A percentile compares a stretch with the other conserved stretches of the same genome.
phyloP scores from a whole-genome alignment of 2,113 vertebrate genomes.

The Gadus chalcogrammus region DNA sequence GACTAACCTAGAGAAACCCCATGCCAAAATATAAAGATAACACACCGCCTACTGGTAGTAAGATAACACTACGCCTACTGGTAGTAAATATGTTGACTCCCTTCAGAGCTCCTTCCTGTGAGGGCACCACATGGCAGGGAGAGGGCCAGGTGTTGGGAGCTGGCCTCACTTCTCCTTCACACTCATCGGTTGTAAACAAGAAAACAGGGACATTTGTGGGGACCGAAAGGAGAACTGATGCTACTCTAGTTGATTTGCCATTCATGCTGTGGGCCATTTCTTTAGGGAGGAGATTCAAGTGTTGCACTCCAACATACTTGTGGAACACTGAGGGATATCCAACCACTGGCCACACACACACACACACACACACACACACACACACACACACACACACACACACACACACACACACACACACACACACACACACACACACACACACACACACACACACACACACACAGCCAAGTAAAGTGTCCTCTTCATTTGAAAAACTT shows the following conservation, averaged over 20 bases:
- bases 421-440: slow-evolving; percentile 23
- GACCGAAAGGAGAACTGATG: slow-evolving; percentile 31
- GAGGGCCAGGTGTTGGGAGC: neutral
- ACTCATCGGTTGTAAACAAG: no score
- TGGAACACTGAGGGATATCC: slow-evolving; percentile 47
- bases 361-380: slow-evolving; percentile 23
- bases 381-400: slow-evolving; percentile 8
- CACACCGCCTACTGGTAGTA: no score
- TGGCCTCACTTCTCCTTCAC: no score
- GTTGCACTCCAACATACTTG: slow-evolving; percentile 46
- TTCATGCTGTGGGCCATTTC: slow-evolving; percentile 46
- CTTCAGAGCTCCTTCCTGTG: no score
- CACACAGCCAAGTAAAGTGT: slow-evolving; percentile 53
- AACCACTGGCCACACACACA: neutral
- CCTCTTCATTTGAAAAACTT: slow-evolving; percentile 64
- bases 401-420: slow-evolving; percentile 17
- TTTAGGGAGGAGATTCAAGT: slow-evolving; percentile 45
- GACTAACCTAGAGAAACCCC: no score
- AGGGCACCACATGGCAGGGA: no score
- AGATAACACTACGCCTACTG: no score
- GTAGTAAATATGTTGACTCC: no score
- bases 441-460: slow-evolving; percentile 9
- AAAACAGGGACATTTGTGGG: slow-evolving; percentile 8
- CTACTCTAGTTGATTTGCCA: slow-evolving; percentile 45
- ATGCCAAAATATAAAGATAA: no score